These are phyloP conservation scores for Arenaria interpres DNA, from an alignment of 2,113 vertebrate genomes.

Conservation along the genomic window DNA sequence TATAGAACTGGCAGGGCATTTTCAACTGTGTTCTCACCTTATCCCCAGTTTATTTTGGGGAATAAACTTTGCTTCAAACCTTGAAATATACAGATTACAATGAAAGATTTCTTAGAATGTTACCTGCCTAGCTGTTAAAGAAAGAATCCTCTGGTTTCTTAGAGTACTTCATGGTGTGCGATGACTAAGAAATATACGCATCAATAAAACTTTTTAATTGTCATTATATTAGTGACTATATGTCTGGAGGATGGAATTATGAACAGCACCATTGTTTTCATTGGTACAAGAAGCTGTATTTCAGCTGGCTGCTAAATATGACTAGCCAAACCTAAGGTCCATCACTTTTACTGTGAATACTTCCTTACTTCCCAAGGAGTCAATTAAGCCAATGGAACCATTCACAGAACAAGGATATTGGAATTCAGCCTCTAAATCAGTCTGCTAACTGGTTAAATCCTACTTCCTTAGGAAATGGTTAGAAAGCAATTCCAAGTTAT, in stretches of 20 bases:
- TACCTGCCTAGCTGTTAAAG: not conserved
- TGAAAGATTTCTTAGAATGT: not conserved
- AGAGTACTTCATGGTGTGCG: not conserved
- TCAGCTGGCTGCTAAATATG: not conserved
- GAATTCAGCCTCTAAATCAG: conserved; percentile 24
- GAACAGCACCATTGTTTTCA: not conserved
- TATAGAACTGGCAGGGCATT: not conserved
- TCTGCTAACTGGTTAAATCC: not conserved
- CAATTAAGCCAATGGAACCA: conserved; percentile 10
- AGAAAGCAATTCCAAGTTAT: conserved; percentile 3
- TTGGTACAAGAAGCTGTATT: not conserved
- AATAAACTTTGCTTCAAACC: not conserved
- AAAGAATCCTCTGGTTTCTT: conserved; percentile 6
- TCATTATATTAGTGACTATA: not conserved
- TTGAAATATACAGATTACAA: not conserved
- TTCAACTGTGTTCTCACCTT: not conserved
- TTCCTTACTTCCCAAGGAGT: conserved; percentile 14
- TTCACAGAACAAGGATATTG: not conserved
- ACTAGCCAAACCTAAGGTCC: not conserved
- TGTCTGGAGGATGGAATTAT: not conserved
- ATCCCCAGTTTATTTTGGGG: not conserved
- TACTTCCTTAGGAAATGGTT: not conserved
- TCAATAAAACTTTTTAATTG: conserved; percentile 12
- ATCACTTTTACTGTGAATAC: not conserved
- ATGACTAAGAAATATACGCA: not conserved